Evolutionary conservation across 2,888 invertebrate genomes (phyloP).

Genomic region (Luperina testacea): DNA sequence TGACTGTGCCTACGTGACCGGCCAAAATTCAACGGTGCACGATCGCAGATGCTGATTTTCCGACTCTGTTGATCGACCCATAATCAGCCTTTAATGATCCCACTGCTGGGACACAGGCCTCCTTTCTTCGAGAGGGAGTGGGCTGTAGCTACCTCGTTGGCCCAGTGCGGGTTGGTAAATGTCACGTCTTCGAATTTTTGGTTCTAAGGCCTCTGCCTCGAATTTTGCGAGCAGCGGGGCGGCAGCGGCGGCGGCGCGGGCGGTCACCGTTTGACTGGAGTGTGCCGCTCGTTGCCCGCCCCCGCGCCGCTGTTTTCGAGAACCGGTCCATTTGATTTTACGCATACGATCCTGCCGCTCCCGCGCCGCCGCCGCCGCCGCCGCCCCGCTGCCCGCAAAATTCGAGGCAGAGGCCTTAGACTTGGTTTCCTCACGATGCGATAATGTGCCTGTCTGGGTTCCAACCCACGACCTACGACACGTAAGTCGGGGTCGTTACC

Average conservation of each 20-base stretch:
- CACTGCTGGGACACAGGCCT: not conserved
- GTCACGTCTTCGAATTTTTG: too few species aligned
- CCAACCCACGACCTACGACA: not conserved
- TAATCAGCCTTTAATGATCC: not conserved
- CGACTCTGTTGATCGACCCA: slow-evolving; percentile 2
- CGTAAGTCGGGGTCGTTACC: not conserved
- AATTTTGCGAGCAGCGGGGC: too few species aligned
- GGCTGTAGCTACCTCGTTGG: not conserved
- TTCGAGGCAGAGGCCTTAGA: too few species aligned
- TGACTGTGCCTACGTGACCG: slow-evolving; percentile 47
- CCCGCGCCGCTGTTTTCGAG: too few species aligned
- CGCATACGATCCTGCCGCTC: too few species aligned
- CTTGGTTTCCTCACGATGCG: not conserved
- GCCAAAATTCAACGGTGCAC: slow-evolving; percentile 26
- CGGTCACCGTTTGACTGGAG: too few species aligned
- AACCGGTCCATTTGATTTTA: too few species aligned
- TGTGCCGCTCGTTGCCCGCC: too few species aligned
- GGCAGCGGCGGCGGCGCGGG: too few species aligned
- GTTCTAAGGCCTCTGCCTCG: not conserved
- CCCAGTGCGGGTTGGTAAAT: not conserved
- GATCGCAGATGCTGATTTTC: slow-evolving; percentile 28
- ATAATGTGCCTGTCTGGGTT: not conserved
- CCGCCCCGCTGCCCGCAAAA: too few species aligned
- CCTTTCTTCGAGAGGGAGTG: not conserved
- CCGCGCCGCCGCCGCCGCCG: too few species aligned